phyloP scores from a whole-genome alignment of 2,113 vertebrate species.

The Pteropus alecto region DNA sequence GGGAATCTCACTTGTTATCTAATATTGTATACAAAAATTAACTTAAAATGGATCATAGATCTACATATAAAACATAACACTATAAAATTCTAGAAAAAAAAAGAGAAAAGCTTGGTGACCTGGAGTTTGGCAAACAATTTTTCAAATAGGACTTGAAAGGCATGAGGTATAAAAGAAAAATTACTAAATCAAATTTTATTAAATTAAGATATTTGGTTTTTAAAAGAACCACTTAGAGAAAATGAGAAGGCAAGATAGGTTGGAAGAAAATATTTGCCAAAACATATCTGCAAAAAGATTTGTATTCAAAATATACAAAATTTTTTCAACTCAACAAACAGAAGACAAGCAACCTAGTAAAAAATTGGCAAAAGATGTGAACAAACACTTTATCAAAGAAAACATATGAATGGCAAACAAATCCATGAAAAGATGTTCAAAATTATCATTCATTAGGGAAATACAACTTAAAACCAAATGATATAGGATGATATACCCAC shows the following conservation, averaged over 20 bases:
- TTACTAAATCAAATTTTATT: background rate
- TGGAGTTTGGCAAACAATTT: background rate
- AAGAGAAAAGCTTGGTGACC: background rate
- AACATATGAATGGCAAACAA: background rate
- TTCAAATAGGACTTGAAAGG: background rate
- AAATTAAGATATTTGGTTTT: background rate
- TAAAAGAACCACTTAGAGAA: background rate
- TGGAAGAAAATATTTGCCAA: background rate
- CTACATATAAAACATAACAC: background rate
- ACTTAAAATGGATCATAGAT: background rate
- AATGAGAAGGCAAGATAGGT: background rate
- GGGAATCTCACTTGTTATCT: background rate
- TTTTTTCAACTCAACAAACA: background rate
- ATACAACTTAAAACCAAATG: background rate
- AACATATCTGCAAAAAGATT: background rate
- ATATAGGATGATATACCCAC: background rate
- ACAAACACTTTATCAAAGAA: background rate
- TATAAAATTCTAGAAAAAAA: conserved; percentile 3
- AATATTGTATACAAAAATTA: background rate
- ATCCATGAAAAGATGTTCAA: background rate
- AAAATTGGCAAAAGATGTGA: background rate
- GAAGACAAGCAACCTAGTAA: background rate
- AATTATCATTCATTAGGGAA: background rate
- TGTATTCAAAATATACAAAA: background rate
- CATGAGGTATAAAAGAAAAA: background rate